Conservation (phyloP, 2,888 invertebrate species). For the Ornithoptera alexandrae region DNA sequence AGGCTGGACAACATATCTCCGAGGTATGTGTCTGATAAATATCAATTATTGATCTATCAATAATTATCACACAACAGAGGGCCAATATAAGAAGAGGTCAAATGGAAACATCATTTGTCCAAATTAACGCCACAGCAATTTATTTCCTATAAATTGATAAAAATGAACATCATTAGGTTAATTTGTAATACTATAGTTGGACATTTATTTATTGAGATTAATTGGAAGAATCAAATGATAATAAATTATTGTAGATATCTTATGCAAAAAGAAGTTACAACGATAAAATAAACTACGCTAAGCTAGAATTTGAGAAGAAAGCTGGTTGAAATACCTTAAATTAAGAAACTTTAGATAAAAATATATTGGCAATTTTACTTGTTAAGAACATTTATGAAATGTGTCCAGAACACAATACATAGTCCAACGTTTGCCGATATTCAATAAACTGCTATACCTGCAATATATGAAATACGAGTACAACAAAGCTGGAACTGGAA, state of each 20-base stretch:
- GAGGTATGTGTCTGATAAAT: too few species aligned
- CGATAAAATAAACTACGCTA: too few species aligned
- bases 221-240: constrained; percentile 1
- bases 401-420: too few species aligned
- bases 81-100: constrained; percentile 38
- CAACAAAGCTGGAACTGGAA: constrained; percentile 4
- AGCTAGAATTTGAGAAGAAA: too few species aligned
- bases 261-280: too few species aligned
- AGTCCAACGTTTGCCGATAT: too few species aligned
- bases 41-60: constrained; percentile 28
- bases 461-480: neutral
- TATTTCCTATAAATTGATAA: constrained; percentile 59
- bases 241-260: too few species aligned
- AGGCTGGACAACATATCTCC: too few species aligned
- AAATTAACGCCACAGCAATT: constrained; percentile 37
- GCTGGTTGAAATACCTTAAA: too few species aligned
- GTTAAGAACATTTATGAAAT: too few species aligned
- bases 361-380: too few species aligned
- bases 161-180: constrained; percentile 52
- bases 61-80: constrained; percentile 14
- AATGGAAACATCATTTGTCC: constrained; percentile 56
- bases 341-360: too few species aligned
- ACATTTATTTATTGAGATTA: constrained; percentile 19
- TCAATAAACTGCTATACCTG: neutral
- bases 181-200: constrained; percentile 16